phyloP scores from a whole-genome alignment of 2,888 invertebrate species.

The Nephrotoma flavescens region DNA sequence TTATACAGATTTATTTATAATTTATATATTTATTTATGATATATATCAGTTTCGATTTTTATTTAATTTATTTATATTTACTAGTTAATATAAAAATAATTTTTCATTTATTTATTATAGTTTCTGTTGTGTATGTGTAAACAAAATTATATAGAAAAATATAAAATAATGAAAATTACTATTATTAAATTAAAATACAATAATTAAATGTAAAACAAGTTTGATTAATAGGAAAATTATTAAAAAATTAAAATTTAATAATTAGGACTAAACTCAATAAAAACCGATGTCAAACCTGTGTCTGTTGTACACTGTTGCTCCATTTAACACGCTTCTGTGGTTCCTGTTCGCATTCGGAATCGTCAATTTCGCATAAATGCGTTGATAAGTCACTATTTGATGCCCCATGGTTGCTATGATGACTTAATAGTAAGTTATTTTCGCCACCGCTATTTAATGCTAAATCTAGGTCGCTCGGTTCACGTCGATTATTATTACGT shows the following conservation, averaged over 20 bases:
- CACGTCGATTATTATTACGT: slow-evolving; percentile 26
- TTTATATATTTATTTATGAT: neutral
- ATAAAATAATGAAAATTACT: neutral
- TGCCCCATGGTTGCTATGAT: slow-evolving; percentile 32
- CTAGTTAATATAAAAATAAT: neutral
- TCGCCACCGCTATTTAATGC: slow-evolving; percentile 33
- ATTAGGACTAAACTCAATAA: slow-evolving; percentile 5
- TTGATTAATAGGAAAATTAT: neutral
- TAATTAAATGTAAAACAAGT: neutral
- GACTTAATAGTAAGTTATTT: slow-evolving; percentile 56
- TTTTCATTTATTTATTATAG: neutral
- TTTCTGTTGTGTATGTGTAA: neutral
- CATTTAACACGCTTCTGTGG: slow-evolving; percentile 13
- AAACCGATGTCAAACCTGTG: slow-evolving; percentile 17
- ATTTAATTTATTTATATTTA: neutral
- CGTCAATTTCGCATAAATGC: slow-evolving; percentile 84
- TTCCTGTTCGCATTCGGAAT: slow-evolving; percentile 55
- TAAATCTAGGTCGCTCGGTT: slow-evolving; percentile 19
- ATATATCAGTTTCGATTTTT: neutral
- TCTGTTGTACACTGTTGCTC: slow-evolving; percentile 18
- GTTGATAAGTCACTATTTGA: slow-evolving; percentile 80
- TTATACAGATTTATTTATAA: neutral
- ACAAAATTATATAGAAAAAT: neutral
- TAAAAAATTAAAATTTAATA: neutral
- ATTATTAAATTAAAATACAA: neutral